Base-by-base conservation (phyloP, 2,888 invertebrate genomes). In the Digitonthophagus gazella region DNA sequence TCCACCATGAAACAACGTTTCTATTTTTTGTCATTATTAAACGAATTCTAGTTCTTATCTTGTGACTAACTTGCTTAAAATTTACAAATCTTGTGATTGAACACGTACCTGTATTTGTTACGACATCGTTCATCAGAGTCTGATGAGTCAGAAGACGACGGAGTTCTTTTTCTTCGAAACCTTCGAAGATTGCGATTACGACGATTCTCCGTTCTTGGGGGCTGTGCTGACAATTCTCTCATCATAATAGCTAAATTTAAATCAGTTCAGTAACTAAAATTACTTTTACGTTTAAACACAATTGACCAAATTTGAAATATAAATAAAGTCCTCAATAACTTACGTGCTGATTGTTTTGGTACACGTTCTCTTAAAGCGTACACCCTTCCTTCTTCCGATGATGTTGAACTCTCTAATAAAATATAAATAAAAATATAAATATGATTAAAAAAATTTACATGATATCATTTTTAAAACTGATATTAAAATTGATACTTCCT, bases 281-380 rank as follows among this genome's bases (percentile, higher is more conserved):
- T 15, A 22, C 2, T 19, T 28, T 22, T 64, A 18, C 22, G n/a
- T 20, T 14, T 64, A 20, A 64, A n/a, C 16, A 61, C 64, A 20
- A 28, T 22, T 14, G n/a, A n/a, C n/a, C n/a, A n/a, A n/a, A n/a
- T n/a, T n/a, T n/a, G n/a, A n/a, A n/a, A n/a, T n/a, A n/a, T n/a
- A n/a, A n/a, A n/a, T n/a, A n/a, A n/a, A n/a, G n/a, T n/a, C n/a
- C n/a, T n/a, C n/a, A n/a, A 11, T 1, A 44, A 44, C 28, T 44
- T 44, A 44, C 28, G 28, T 8, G 6, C 11, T 44, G 69, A 69
- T 58, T 76, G 77, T 75, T 82, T 83, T 11, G 80, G 79, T 8
- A 74, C 73, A 63, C 83, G 75, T 61, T 80, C 76, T 67, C 83
- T 76, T 61, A 82, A 74, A 5, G 79, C 80, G 74, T 83, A 83